phyloP scores from a whole-genome alignment of 2,113 vertebrate genomes.

The Ranitomeya variabilis region DNA sequence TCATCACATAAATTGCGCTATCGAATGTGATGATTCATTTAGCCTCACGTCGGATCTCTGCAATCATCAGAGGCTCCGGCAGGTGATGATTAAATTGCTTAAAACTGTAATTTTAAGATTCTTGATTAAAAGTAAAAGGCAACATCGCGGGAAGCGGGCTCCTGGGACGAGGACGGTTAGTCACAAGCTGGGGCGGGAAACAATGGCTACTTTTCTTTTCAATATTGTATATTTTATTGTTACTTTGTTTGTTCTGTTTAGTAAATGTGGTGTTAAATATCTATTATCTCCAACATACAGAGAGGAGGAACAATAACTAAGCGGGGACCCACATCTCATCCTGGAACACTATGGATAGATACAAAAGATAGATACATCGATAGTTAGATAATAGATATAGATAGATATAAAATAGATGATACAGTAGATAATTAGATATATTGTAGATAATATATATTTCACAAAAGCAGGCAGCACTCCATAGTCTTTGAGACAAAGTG shows the following conservation, averaged over 20 bases:
- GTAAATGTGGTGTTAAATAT: background rate
- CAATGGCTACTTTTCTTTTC: background rate
- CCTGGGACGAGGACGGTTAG: background rate
- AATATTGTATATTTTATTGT: background rate
- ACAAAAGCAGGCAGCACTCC: too few relatives aligned
- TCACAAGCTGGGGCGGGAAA: background rate
- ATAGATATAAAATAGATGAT: too few relatives aligned
- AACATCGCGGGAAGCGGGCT: background rate
- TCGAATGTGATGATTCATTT: slow-evolving; percentile 45
- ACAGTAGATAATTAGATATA: too few relatives aligned
- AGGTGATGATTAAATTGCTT: slow-evolving; percentile 43
- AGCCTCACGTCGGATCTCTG: background rate
- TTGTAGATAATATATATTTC: too few relatives aligned
- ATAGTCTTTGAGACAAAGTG: too few relatives aligned
- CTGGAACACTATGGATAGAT: too few relatives aligned
- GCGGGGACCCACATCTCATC: too few relatives aligned
- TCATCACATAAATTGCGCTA: slow-evolving; percentile 19
- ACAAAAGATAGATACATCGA: too few relatives aligned
- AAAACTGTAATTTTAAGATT: slow-evolving; percentile 36
- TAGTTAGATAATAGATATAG: too few relatives aligned
- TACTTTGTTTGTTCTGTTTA: background rate
- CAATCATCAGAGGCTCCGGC: background rate
- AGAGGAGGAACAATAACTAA: too few relatives aligned
- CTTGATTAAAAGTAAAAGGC: slow-evolving; percentile 21
- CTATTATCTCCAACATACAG: background rate